Conservation (phyloP, 2,113 vertebrate genomes). For the Chaetops frenatus region DNA sequence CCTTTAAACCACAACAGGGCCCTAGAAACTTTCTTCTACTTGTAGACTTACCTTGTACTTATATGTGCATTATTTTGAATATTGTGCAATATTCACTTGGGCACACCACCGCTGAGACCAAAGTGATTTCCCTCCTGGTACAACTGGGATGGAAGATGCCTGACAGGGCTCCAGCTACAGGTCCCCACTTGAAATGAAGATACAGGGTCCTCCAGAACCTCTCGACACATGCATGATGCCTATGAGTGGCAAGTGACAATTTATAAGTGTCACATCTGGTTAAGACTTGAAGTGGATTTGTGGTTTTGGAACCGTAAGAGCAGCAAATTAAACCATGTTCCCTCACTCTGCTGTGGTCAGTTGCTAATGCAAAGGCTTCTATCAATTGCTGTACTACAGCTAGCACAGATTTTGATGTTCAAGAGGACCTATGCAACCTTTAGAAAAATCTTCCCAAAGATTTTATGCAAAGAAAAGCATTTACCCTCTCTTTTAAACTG, state of each 20-base stretch:
- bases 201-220: background rate
- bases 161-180: background rate
- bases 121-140: background rate
- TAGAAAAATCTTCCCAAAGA: background rate
- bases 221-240: background rate
- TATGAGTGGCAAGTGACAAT: background rate
- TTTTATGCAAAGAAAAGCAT: background rate
- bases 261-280: background rate
- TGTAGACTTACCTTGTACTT: background rate
- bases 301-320: background rate
- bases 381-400: background rate
- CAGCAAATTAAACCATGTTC: background rate
- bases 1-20: no score
- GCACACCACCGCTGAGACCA: background rate
- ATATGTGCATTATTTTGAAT: background rate
- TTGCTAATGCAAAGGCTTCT: background rate
- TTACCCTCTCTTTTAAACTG: background rate
- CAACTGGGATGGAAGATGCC: background rate
- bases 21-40: background rate
- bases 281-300: background rate
- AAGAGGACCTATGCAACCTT: background rate
- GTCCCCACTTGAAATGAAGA: background rate
- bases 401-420: background rate
- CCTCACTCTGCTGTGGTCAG: background rate
- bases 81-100: background rate